Evolutionary conservation across 1,140 invertebrate genomes (phyloP).

Genomic region (Tyrophagus putrescentiae): DNA sequence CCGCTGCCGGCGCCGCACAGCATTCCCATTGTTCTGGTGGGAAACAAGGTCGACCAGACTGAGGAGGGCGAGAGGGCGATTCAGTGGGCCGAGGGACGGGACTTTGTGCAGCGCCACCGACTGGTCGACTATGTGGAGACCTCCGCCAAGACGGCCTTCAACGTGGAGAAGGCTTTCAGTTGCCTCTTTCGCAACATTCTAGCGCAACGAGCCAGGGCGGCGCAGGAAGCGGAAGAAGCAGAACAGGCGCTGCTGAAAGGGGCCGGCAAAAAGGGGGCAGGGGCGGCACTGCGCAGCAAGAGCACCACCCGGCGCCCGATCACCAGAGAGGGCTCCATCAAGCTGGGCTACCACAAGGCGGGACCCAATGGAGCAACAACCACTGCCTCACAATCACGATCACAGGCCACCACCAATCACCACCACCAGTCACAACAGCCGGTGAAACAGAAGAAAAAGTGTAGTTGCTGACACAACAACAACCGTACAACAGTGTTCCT

Average conservation of each 20-base stretch:
- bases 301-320: background rate
- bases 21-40: conserved; percentile 96
- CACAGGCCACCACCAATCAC: no score
- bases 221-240: background rate
- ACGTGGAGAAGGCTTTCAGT: background rate
- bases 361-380: background rate
- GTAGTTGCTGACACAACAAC: conserved; percentile 9
- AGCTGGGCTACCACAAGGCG: background rate
- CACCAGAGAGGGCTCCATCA: background rate
- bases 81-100: background rate
- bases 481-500: no score
- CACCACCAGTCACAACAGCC: background rate
- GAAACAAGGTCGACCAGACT: conserved; percentile 98
- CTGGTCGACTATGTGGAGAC: conserved; percentile 4
- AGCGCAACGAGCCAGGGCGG: background rate
- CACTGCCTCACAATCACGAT: no score
- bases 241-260: no score
- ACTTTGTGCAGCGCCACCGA: background rate
- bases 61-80: conserved; percentile 66
- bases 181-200: background rate
- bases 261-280: background rate
- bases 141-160: background rate
- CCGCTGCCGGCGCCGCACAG: background rate
- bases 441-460: conserved; percentile 11
- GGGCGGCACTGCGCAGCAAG: background rate